These are phyloP conservation scores for Drosophila grimshawi DNA, from an alignment of 1,140 invertebrate species.

Conservation along the genomic window DNA sequence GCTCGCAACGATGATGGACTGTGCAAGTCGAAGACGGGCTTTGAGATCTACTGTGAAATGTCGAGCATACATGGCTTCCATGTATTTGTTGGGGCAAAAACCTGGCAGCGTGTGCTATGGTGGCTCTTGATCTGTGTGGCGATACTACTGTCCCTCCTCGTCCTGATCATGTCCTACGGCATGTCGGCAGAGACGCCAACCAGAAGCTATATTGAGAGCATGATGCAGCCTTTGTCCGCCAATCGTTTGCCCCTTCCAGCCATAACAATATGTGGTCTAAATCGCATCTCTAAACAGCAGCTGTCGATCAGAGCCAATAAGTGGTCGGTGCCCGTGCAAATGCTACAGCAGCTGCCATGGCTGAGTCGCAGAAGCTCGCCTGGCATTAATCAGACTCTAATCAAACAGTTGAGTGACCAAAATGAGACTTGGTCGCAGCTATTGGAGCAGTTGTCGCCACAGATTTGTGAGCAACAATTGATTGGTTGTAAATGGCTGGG, in stretches of 20 bases:
- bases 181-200: slow-evolving; percentile 83
- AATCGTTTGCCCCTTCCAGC: slow-evolving; percentile 88
- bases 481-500: slow-evolving; percentile 88
- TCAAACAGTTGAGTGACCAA: slow-evolving; percentile 54
- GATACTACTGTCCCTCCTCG: slow-evolving; percentile 77
- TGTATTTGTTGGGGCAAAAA: slow-evolving; percentile 67
- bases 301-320: slow-evolving; percentile 17
- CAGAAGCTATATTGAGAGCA: slow-evolving; percentile 87
- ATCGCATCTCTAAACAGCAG: slow-evolving; percentile 28
- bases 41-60: slow-evolving; percentile 84
- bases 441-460: slow-evolving; percentile 77
- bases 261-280: slow-evolving; percentile 87
- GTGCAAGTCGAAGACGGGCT: slow-evolving; percentile 70
- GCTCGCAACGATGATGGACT: slow-evolving; percentile 72
- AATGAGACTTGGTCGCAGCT: slow-evolving; percentile 60
- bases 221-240: slow-evolving; percentile 82
- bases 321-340: slow-evolving; percentile 9
- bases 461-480: slow-evolving; percentile 85
- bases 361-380: slow-evolving; percentile 1
- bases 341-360: slow-evolving; percentile 13
- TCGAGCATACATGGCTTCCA: slow-evolving; percentile 84
- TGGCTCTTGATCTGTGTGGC: slow-evolving; percentile 81
- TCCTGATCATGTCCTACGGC: slow-evolving; percentile 83
- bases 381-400: background rate
- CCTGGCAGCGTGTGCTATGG: slow-evolving; percentile 84